Evolutionary conservation across 2,113 vertebrate species (phyloP).

Genomic region (Theropithecus gelada): DNA sequence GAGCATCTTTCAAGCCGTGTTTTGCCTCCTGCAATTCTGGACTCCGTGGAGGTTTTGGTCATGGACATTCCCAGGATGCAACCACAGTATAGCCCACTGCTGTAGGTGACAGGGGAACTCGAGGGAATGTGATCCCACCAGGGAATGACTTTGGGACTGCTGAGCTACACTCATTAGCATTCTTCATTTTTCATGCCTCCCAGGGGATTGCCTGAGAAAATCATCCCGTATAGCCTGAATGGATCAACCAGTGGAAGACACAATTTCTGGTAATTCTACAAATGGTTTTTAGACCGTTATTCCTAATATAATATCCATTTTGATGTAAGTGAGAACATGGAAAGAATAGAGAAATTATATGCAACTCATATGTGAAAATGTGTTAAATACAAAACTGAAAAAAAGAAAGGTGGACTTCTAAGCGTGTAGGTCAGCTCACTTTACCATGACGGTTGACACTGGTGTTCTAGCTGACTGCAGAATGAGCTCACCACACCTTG

Average conservation of each 20-base stretch:
- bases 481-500: rapidly evolving
- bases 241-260: rapidly evolving
- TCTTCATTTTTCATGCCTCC: not conserved
- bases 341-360: not conserved
- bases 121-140: rapidly evolving
- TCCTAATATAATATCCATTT: rapidly evolving
- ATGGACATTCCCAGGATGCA: rapidly evolving
- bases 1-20: rapidly evolving
- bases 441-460: rapidly evolving
- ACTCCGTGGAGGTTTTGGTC: rapidly evolving
- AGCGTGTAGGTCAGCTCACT: rapidly evolving
- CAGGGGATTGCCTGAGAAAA: not conserved
- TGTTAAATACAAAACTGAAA: too few species aligned
- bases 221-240: not conserved
- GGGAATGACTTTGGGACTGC: not conserved
- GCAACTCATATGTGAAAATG: rapidly evolving
- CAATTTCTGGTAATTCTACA: not conserved
- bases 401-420: rapidly evolving
- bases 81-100: rapidly evolving
- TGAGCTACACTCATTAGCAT: not conserved
- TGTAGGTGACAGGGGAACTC: rapidly evolving
- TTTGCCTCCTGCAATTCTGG: rapidly evolving
- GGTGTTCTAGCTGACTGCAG: rapidly evolving
- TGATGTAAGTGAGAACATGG: rapidly evolving
- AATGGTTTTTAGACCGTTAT: too few species aligned